Base-by-base conservation (phyloP, 1,140 invertebrate species). In the Colletes latitarsis region DNA sequence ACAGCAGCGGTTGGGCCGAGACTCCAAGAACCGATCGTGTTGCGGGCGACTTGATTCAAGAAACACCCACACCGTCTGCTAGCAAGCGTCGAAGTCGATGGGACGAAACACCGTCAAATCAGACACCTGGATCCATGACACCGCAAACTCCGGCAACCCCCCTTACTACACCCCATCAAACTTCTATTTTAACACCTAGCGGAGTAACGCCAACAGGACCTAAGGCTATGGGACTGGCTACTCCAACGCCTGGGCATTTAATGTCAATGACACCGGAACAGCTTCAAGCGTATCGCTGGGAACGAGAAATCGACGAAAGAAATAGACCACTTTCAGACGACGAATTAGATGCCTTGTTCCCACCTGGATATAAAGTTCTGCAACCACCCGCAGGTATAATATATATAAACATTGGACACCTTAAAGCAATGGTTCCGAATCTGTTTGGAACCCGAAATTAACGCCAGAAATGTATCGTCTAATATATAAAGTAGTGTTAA, bases 241-340 rank as follows among this genome's bases (percentile, higher is more conserved):
- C 99, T 0, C 99, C 99, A 0, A 99, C 98, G 1, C 98, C 98
- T 0, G 97, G 97, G 79, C 98, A 99, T 89, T 94, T 99, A 64
- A 96, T 98, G 82, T 97, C 98, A 1, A 99, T 99, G 99, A 99
- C 99, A 0, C 99, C 99, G 0, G 99, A 99, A 93, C 99, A 99
- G 93, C 93, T 99, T 80, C 99, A 99, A 92, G 98, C 98, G 0
- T 99, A 98, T 92, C 96, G 98, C n/a, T 99, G 98, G 98, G 99
- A 99, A 93, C 96, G 98, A 88, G 99, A 99, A 94, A 99, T 99
- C 76, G 99, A 99, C 90, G 98, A 99, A 90, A 94, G 99, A 72
- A 99, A 99, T 92, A 94, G 98, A 83, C 98, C 98, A 0, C 95
- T 99, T 69, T 96, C 97, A 0, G 99, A 99, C 92, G 99, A 99